phyloP scores from a whole-genome alignment of 1,140 invertebrate genomes.

The Drosophila punjabiensis region DNA sequence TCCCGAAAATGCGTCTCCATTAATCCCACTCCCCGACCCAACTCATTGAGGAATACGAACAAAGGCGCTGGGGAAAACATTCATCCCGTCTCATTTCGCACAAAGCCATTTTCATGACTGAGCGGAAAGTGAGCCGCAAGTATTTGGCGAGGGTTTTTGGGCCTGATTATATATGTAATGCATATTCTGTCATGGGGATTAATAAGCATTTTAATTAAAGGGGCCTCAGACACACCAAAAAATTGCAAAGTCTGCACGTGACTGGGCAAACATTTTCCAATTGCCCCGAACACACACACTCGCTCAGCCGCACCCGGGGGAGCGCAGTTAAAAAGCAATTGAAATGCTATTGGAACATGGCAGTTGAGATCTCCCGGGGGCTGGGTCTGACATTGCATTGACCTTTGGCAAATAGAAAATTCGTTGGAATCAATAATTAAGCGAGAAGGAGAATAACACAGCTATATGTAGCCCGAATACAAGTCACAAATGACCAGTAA shows the following conservation, averaged over 20 bases:
- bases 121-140: constrained; percentile 20
- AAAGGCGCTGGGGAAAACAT: constrained; percentile 26
- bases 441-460: constrained; percentile 45
- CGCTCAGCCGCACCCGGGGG: constrained; percentile 24
- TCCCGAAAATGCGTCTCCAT: constrained; percentile 4
- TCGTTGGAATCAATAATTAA: constrained; percentile 79
- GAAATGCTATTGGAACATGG: constrained; percentile 54
- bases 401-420: constrained; percentile 67
- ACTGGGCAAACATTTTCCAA: constrained; percentile 58
- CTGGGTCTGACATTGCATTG: constrained; percentile 68
- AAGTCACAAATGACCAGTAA: constrained; percentile 67
- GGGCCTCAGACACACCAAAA: constrained; percentile 19
- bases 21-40: constrained; percentile 6
- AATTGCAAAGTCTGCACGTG: constrained; percentile 62
- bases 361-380: constrained; percentile 51
- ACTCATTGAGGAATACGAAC: constrained; percentile 24
- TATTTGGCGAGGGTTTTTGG: constrained; percentile 9
- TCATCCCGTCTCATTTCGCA: constrained; percentile 12
- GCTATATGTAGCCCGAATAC: constrained; percentile 37
- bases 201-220: constrained; percentile 75
- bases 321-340: constrained; percentile 73
- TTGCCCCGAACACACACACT: constrained; percentile 12
- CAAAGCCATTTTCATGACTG: constrained; percentile 38
- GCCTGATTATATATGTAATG: constrained; percentile 18
- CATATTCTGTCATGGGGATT: constrained; percentile 56